Evolutionary conservation across 2,797 vertebrate species (phyloP).

Genomic region (Eidolon dupreanum): DNA sequence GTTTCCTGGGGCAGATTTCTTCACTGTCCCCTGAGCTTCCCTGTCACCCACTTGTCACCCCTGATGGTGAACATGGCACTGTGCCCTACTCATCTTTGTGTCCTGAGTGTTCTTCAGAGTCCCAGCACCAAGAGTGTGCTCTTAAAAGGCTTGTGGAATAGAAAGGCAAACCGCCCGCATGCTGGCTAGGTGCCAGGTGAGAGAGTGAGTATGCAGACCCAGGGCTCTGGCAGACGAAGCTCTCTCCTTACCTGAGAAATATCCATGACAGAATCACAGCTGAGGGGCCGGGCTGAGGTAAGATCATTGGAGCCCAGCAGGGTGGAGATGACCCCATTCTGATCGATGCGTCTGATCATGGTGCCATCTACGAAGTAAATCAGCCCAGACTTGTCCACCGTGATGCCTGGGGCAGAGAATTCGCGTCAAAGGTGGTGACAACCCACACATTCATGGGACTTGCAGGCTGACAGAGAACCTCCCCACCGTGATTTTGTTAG

Average conservation of each 20-base stretch:
- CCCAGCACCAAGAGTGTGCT: background rate
- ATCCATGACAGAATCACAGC: slow-evolving; percentile 99
- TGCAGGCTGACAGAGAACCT: background rate
- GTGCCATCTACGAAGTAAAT: slow-evolving; percentile 99
- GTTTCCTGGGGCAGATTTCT: background rate
- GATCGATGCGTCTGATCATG: slow-evolving; percentile 97
- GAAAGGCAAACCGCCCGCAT: accelerated
- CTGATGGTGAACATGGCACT: background rate
- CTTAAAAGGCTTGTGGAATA: background rate
- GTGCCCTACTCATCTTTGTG: background rate
- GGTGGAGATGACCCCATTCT: slow-evolving; percentile 98
- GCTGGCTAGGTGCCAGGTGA: background rate
- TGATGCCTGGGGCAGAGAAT: slow-evolving; percentile 90
- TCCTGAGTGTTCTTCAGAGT: background rate
- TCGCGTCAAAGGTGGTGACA: background rate
- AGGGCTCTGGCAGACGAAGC: background rate
- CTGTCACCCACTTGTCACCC: background rate
- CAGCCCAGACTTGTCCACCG: slow-evolving; percentile 96
- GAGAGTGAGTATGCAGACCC: background rate
- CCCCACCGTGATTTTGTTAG: background rate
- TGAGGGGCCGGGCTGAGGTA: slow-evolving; percentile 96
- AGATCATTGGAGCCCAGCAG: slow-evolving; percentile 97
- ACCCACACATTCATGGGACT: accelerated
- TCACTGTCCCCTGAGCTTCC: background rate
- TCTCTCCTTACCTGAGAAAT: slow-evolving; percentile 94